Evolutionary conservation across 2,797 vertebrate genomes (phyloP), one percentile per base, ranked within the genome.

Genomic region (Capromys pilorides): DNA sequence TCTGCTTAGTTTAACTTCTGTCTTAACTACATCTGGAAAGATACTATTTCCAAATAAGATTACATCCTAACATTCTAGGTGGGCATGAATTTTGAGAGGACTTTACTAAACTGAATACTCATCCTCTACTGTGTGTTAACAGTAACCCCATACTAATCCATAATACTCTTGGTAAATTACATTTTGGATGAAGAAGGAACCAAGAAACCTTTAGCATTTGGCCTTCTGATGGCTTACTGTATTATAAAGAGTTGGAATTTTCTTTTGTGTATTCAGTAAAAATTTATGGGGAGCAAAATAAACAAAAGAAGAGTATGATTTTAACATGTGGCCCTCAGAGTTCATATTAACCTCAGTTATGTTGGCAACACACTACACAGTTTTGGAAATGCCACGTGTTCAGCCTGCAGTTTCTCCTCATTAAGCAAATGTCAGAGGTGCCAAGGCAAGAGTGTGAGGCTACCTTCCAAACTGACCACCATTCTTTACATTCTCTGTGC

Each of bases 261-360:
- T 91, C 31, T n/a, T 95, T 82, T 85, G 28, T 88, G 16, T 80
- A 64, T 57, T 91, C 33, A 85, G 16, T 24, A 91, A 81, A 92
- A 78, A 45, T 71, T 45, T 77, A 31, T 6, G 24, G 71, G 5
- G 51, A 24, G 16, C 2, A 8, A 9, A 33, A 26, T 13, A 36
- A 86, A 21, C 28, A 69, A 69, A 61, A 69, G 28, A 49, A 45
- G 2, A 4, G 2, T 6, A 0, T 36, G 19, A 22, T 64, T 59
- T 11, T 85, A 57, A 85, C 39, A 54, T 39, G 14, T 82, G 39
- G 41, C 2, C 39, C 28, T 1, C 2, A 49, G 33, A 84, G 8
- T 28, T 71, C 90, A 57, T 18, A 10, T 69, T 31, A n/a, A 6
- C 16, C 33, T 22, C 26, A 19, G 10, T 54, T 54, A 83, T 88